Base-by-base conservation (phyloP, 2,797 vertebrate genomes). In the Nothura maculosa region DNA sequence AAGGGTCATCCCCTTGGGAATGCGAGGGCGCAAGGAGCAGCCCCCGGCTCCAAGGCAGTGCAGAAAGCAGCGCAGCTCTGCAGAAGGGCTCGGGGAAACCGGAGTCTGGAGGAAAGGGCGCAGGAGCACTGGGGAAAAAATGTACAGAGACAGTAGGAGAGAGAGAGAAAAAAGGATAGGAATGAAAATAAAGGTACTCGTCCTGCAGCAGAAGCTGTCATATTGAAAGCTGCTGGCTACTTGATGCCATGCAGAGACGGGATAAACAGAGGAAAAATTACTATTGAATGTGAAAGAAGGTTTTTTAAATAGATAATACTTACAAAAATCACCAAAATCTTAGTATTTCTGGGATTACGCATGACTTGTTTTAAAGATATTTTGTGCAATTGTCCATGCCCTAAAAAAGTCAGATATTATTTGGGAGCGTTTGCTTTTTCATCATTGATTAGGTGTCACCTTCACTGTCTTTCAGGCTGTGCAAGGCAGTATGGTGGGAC, bases 231-330 rank as follows among this genome's bases (percentile, higher is more conserved):
- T 74, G 20, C 82, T 91, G 88, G 67, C 66, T 68, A 7, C 78
- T 82, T 83, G 42, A 69, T 87, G 50, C 38, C 42, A 75, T 8
- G 1, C 61, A 90, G 57, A 60, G 47, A 81, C 90, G n/a, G 70
- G 88, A 91, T 75, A 78, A 91, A 48, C 77, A 91, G 55, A 84
- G 55, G 66, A 88, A 92, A 93, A 83, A 88, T 52, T 48, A 76
- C 2, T 88, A 63, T 20, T 75, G 83, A 63, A 74, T 30, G 6
- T 62, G 38, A 77, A 70, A 32, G 36, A 82, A 80, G 55, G 32
- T 32, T 19, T 86, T 6, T 36, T 86, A 8, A 43, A 70, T 3
- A 81, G 61, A 22, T 90, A 75, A 74, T 19, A 45, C 16, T 68
- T 87, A 73, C 24, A 66, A 42, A 42, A 47, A 84, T 82, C 64